A percentile compares a stretch with the other conserved stretches of the same genome.
Evolutionary conservation across 1,140 invertebrate species (phyloP).

Genomic region (Neodiprion virginianus): DNA sequence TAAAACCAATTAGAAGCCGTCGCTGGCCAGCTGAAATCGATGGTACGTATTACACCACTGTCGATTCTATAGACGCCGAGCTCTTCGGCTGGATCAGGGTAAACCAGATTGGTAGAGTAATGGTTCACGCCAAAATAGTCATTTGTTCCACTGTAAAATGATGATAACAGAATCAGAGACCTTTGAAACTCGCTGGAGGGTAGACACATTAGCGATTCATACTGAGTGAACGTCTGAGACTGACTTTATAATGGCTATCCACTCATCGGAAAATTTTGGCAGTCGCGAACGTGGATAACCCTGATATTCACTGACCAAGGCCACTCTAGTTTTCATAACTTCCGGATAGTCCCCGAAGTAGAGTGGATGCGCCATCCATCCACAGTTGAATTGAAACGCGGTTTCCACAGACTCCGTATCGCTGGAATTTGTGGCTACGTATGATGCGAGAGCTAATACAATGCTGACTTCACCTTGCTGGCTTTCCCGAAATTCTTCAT

Average conservation of each 20-base stretch:
- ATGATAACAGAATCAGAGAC: background rate
- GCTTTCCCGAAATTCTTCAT: background rate
- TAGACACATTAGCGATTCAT: too few species aligned
- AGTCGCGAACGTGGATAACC: constrained; percentile 57
- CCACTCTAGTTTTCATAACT: constrained; percentile 57
- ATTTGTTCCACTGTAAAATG: constrained; percentile 9
- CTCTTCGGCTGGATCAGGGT: background rate
- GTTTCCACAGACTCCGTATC: background rate
- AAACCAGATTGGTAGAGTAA: background rate
- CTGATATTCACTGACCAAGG: constrained; percentile 57
- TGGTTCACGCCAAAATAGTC: background rate
- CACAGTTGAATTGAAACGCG: background rate
- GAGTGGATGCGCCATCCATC: background rate
- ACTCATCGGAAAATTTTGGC: constrained; percentile 58
- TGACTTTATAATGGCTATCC: constrained; percentile 38
- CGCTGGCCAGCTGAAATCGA: background rate
- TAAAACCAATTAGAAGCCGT: background rate
- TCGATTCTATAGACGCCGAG: background rate
- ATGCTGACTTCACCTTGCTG: background rate
- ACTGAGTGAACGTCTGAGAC: too few species aligned
- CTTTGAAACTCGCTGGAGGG: too few species aligned
- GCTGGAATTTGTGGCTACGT: background rate
- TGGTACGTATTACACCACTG: background rate
- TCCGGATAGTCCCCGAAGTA: constrained; percentile 43
- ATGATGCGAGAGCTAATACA: background rate